Base-by-base conservation (phyloP, 1,140 invertebrate genomes). In the Orius laevigatus region DNA sequence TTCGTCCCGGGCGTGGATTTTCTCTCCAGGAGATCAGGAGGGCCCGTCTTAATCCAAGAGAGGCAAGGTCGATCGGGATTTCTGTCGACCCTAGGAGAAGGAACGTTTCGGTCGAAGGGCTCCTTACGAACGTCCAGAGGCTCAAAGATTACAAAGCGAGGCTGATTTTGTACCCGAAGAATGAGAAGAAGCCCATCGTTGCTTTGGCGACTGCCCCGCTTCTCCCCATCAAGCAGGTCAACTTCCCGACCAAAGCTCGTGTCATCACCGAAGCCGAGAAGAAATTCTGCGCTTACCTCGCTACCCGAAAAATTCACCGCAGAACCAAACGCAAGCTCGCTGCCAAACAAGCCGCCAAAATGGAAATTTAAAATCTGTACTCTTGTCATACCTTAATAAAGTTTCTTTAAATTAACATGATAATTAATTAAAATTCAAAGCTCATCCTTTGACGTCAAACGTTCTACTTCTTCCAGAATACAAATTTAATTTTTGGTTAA, bases 111-210 rank as follows among this genome's bases (percentile, higher is more conserved):
- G 75, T 96, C 18, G 94, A 98, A 65, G 85, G 85, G n/a, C 68
- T 96, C 16, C 89, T 98, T 67, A 67, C 76, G 34, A 98, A 99
- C 72, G 83, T 91, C 53, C 89, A 95, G 64, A 74, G 95, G 53
- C 68, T 99, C 40, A 98, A 96, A 66, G 88, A 94, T 63, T 99
- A 98, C 67, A 81, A 77, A 61, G 81, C 84, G 39, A 91, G 93
- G 64, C 71, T 98, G 57, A 96, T 98, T 58, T 69, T 98, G 19
- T 98, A 98, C 89, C 95, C 95, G 60, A 70, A 70, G 56, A 90
- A 86, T 72, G 74, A 69, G 60, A 73, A 55, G 48, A 73, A 94
- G 73, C 78, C 89, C 45, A 79, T 79, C 66, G 91, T 95, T 77
- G 88, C 88, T 58, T 95, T 98, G 71, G 85, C 92, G 44, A 82